These are phyloP conservation scores for Bruchidius siliquastri DNA, from an alignment of 2,888 invertebrate species.

Conservation along the genomic window DNA sequence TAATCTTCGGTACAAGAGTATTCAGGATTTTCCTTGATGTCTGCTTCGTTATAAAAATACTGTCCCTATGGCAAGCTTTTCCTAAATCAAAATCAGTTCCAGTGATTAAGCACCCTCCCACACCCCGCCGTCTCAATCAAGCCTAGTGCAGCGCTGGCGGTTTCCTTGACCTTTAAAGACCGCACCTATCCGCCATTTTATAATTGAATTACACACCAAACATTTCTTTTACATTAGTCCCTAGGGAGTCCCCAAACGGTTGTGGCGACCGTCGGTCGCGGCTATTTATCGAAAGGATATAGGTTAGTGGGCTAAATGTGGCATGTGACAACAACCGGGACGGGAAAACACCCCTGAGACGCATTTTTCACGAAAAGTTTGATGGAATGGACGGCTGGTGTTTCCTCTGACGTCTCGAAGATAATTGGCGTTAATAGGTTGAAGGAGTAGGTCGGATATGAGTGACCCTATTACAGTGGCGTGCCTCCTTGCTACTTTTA, in stretches of 20 bases:
- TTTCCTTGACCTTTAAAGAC: conserved; percentile 10
- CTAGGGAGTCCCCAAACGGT: background rate
- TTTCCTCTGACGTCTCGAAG: background rate
- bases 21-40: no score
- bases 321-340: background rate
- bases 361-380: background rate
- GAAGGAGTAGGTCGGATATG: background rate
- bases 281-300: background rate
- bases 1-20: no score
- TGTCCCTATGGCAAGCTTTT: no score
- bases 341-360: background rate
- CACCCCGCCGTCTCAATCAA: background rate
- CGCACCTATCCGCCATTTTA: conserved; percentile 7
- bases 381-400: background rate
- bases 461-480: background rate
- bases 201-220: background rate
- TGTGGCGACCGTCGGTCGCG: background rate
- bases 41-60: no score
- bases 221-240: background rate
- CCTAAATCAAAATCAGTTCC: no score
- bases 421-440: background rate
- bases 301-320: background rate
- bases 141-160: background rate
- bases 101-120: background rate
- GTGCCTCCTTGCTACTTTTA: background rate